Evolutionary conservation across 2,113 vertebrate genomes (phyloP), one percentile per base, ranked within the genome.

Genomic region (Callaeas wilsoni): DNA sequence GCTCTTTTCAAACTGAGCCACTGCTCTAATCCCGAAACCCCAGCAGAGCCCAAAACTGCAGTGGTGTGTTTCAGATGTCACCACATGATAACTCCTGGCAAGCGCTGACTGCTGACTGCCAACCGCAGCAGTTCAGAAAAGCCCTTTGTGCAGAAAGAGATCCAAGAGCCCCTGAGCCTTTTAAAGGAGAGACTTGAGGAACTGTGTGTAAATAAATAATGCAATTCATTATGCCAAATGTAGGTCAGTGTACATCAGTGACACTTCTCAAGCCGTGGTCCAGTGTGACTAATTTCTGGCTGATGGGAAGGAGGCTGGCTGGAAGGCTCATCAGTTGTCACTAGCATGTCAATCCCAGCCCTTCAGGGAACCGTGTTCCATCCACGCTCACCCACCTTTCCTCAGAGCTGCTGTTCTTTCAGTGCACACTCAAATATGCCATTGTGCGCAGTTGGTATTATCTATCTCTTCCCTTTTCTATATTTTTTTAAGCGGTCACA

Each of bases 141-240:
- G 52, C 71, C 87, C 79, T 88, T 69, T 93, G 63, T 84, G 85
- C 55, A 86, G 39, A 73, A 67, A 78, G 44, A 18, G 52, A 93
- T 68, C 68, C 87, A 33, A 78, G 44, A 92, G 71, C 47, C 85
- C 64, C 64, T 4, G 25, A 84, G 82, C 29, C 73, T 84, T 86
- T 77, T 13, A 35, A 57, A 90, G 71, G 41, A 3, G 7, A 87
- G 75, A 25, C 47, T 93, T 53, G 56, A 94, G 76, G 79, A 96
- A 20, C 56, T 21, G n/a, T 1, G 33, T 71, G 79, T 88, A 90
- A 97, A 96, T 95, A 97, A 96, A 86, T 93, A 95, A 96, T 79
- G 76, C 49, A 71, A 57, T 71, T 93, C 82, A 89, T 93, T 86
- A 78, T 5, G 50, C 84, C 76, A 78, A 60, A 94, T 97, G 79